Evolutionary conservation across 1,140 invertebrate species (phyloP), one percentile per base, ranked within the genome.

Genomic region (Metaphire vulgaris): DNA sequence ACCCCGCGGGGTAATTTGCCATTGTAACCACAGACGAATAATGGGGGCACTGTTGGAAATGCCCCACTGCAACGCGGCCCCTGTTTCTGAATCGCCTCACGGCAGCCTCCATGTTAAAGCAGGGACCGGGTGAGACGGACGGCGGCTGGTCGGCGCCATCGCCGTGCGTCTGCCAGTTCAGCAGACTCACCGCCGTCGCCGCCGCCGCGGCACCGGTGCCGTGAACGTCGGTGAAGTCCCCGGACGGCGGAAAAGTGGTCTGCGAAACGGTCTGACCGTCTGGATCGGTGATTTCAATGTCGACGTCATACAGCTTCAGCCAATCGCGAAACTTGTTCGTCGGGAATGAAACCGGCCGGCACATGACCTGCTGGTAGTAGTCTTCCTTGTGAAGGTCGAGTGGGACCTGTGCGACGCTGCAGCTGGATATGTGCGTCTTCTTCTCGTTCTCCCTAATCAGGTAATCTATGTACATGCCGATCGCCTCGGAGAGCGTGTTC

Each of bases 401-500:
- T 2, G 56, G 66, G 29, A 67, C 32, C 66, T 41, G 68, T 30
- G 34, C 67, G 0, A 73, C 72, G 32, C 33, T 34, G 33, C 74
- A 76, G n/a, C 33, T 33, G 14, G 67, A 70, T 26, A 76, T 76
- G 74, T 56, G 66, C 30, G 74, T 76, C 34, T 70, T 76, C 28
- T 67, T 67, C 33, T 76, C 74, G 74, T 76, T 76, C 68, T 76
- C 74, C 31, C 69, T 31, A 16, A 76, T 70, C 21, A 76, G 32
- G 69, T 34, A 76, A 34, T 76, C 74, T 29, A 76, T 76, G 74
- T 76, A 76, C 74, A 67, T 76, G 32, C 67, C 31, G 32, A 76
- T 76, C n/a, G 74, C 74, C 66, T 76, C 74, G n/a, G 69, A 31
- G 12, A 76, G 56, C 16, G 33, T 76, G n/a, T 30, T 33, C n/a